Conservation (phyloP, 1,140 invertebrate genomes). For the Pteromalus puparum region DNA sequence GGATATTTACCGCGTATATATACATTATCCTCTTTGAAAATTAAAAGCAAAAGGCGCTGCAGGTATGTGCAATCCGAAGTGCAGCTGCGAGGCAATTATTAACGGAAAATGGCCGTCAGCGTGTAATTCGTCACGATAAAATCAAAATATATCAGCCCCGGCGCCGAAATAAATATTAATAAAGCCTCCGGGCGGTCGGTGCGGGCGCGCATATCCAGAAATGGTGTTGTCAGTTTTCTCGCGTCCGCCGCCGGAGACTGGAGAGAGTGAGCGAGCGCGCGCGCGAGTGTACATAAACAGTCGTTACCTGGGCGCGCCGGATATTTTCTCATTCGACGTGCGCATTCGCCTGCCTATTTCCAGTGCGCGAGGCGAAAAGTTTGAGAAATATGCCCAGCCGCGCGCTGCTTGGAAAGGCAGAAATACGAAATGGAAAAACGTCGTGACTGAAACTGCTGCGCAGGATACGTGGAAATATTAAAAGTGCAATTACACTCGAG, state of each 20-base stretch:
- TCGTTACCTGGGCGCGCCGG: not conserved
- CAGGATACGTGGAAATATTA: no score
- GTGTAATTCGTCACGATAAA: not conserved
- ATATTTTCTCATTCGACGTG: conserved; percentile 1
- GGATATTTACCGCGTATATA: no score
- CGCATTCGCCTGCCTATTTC: not conserved
- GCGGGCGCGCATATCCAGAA: not conserved
- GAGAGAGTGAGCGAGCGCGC: not conserved
- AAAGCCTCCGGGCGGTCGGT: not conserved
- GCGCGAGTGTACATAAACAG: not conserved
- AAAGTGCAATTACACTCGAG: no score
- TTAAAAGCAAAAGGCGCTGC: not conserved
- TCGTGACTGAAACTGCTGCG: no score
- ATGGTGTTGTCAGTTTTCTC: not conserved
- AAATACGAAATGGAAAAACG: not conserved
- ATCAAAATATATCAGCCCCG: not conserved
- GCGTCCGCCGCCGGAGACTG: no score
- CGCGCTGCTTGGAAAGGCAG: not conserved
- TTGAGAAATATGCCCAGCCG: not conserved
- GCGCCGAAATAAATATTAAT: not conserved
- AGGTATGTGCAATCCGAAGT: not conserved
- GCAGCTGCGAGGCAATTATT: not conserved
- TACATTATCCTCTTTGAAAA: no score
- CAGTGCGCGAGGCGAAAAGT: not conserved
- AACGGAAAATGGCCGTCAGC: not conserved